Evolutionary conservation across 2,888 invertebrate genomes (phyloP), one percentile per base, ranked within the genome.

Genomic region (Dione vanillae): DNA sequence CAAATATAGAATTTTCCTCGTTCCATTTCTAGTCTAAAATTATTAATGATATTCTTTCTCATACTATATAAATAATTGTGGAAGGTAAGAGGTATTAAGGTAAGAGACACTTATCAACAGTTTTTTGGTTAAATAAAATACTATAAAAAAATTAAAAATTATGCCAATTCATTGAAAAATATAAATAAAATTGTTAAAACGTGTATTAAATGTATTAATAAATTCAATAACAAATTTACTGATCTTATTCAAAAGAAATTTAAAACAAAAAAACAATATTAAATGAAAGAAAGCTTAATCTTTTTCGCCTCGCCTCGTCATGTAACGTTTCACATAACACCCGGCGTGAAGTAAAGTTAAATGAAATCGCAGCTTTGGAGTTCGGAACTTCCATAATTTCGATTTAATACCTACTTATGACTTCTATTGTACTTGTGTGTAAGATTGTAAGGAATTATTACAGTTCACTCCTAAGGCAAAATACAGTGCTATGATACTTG

Each of bases 381-480:
- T 61, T n/a, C 8, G 16, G 27, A 61, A 61, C 59, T 61, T 61
- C 43, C n/a, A 61, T 45, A n/a, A 61, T 61, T 61, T 61, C 59
- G 43, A 20, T 27, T 61, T 61, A 61, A 61, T 45, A 61, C 59
- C 59, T 61, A n/a, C 43, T 61, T 61, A 61, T 61, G 59, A 45
- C 43, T 61, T 61, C 20, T 43, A 43, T 10, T 59, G 41, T 43
- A 59, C 37, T 56, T 12, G n/a, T 56, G 20, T 10, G 59, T 54
- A 54, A n/a, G 9, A 14, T 14, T 35, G 9, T 35, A n/a, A 3
- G 27, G 9, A 61, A 61, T 61, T 45, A 37, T 19, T 43, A 27
- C 27, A 27, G 20, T 27, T 27, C 43, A 43, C 27, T n/a, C 27
- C n/a, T 43, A 61, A 61, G 27, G 43, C 27, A 9, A 58, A 58